A percentile compares a stretch with the other conserved stretches of the same genome.
Conservation (phyloP, 2,113 vertebrate species). For the Australoheros scitulus region DNA sequence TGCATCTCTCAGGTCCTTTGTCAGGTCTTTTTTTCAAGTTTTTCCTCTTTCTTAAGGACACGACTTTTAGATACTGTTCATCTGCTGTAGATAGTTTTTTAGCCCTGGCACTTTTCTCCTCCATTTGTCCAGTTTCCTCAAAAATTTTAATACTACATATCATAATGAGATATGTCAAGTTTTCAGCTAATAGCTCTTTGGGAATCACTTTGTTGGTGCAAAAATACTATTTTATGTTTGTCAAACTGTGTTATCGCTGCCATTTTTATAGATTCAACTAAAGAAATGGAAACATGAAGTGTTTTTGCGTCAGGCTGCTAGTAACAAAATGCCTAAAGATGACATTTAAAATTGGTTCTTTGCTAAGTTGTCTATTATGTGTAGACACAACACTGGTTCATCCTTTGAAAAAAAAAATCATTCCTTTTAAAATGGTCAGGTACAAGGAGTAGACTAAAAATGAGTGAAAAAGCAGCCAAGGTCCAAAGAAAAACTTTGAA, state of each 20-base stretch:
- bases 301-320: neutral
- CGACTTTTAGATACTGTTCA: neutral
- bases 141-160: neutral
- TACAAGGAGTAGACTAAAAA: neutral
- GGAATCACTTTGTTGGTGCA: no score
- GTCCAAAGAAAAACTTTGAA: neutral
- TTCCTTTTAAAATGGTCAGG: neutral
- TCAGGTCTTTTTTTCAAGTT: neutral
- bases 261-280: neutral
- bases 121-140: neutral
- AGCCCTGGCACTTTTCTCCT: neutral
- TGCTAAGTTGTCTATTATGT: neutral
- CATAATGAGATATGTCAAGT: neutral
- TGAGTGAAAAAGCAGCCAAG: neutral
- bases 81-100: neutral
- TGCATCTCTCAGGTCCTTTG: neutral
- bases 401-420: neutral
- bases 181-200: neutral
- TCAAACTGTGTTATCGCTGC: neutral
- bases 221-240: neutral
- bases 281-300: neutral
- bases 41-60: no score
- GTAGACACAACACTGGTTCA: no score
- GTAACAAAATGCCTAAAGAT: neutral
- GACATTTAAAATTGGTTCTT: neutral